Conservation (phyloP, 92 coral and sea anemone genomes). For the Plumapathes pennacea region DNA sequence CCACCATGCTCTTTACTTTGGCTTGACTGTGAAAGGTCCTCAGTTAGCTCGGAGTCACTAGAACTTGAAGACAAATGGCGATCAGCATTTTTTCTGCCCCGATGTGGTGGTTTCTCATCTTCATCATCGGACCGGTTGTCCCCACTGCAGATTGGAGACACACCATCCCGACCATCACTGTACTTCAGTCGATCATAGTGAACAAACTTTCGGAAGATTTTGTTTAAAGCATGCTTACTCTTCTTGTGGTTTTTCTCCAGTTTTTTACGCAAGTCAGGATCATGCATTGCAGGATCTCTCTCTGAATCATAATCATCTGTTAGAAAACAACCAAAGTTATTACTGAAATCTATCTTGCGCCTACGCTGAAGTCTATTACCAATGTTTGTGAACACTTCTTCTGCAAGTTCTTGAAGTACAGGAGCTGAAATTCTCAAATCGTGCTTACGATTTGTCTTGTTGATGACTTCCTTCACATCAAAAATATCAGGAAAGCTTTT, state of each 20-base stretch:
- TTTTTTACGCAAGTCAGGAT: slow-evolving; percentile 37
- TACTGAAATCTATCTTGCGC: slow-evolving; percentile 75
- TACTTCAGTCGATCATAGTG: slow-evolving; percentile 62
- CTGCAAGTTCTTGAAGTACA: slow-evolving; percentile 60
- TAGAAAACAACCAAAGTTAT: slow-evolving; percentile 85
- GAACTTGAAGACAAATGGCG: too few relatives aligned
- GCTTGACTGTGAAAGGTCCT: too few relatives aligned
- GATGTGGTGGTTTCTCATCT: too few relatives aligned
- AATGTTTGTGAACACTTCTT: slow-evolving; percentile 75
- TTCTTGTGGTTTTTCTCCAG: slow-evolving; percentile 66
- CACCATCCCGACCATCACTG: not conserved
- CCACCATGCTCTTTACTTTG: too few relatives aligned
- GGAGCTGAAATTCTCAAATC: slow-evolving; percentile 64
- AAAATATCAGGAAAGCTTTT: slow-evolving; percentile 83
- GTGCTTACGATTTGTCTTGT: slow-evolving; percentile 55
- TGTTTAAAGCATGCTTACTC: slow-evolving; percentile 60
- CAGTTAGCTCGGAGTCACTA: too few relatives aligned
- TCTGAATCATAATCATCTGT: slow-evolving; percentile 62
- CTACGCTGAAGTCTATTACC: slow-evolving; percentile 88
- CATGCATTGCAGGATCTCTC: slow-evolving; percentile 77
- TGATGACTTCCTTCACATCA: slow-evolving; percentile 71
- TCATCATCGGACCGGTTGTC: too few relatives aligned
- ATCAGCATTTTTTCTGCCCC: too few relatives aligned
- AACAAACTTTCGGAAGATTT: slow-evolving; percentile 72
- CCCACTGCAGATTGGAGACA: slow-evolving; percentile 9